Evolutionary conservation across 2,888 invertebrate genomes (phyloP), one percentile per base, ranked within the genome.

Genomic region (Neoaliturus tenellus): DNA sequence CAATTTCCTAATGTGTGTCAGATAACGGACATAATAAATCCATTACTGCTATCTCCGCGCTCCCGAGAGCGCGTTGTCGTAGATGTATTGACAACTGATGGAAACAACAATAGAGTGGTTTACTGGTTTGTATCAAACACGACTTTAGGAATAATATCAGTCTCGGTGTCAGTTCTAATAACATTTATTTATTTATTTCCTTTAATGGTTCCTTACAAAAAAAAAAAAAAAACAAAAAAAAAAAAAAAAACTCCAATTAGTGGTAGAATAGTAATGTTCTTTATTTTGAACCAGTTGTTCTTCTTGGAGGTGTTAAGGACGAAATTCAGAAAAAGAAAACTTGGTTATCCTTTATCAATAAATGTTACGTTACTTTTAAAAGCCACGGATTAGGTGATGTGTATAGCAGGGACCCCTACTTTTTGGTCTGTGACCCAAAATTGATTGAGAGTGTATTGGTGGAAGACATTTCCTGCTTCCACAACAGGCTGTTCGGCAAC

Each of bases 171-270:
- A 23, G 2, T 51, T 20, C 6, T 23, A 10, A 51, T 51, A 3
- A 23, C 20, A 5, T 3, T 51, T 8, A 20, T 51, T 39, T 39
- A 39, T 12, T 2, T 51, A 51, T 51, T 51, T 51, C 4, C 10
- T 75, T 8, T 78, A 55, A 17, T 78, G 78, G 78, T 78, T 48
- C 35, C 55, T 35, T 12, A 78, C 78, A n/a, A 78, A 55, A 35
- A 20, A 78, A n/a, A n/a, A n/a, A n/a, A n/a, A n/a, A n/a, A n/a
- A n/a, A n/a, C n/a, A n/a, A n/a, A n/a, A n/a, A n/a, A n/a, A n/a
- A n/a, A n/a, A n/a, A n/a, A n/a, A n/a, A n/a, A n/a, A n/a, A n/a
- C 3, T 78, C 33, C 25, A 35, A 55, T 20, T 78, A 78, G 23
- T 78, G 78, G 78, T 35, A 55, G 28, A 17, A 78, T 12, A 31